phyloP scores from a whole-genome alignment of 30 jellyfish, hydroid and myxozoan species.

The Nemopilema nomurai region DNA sequence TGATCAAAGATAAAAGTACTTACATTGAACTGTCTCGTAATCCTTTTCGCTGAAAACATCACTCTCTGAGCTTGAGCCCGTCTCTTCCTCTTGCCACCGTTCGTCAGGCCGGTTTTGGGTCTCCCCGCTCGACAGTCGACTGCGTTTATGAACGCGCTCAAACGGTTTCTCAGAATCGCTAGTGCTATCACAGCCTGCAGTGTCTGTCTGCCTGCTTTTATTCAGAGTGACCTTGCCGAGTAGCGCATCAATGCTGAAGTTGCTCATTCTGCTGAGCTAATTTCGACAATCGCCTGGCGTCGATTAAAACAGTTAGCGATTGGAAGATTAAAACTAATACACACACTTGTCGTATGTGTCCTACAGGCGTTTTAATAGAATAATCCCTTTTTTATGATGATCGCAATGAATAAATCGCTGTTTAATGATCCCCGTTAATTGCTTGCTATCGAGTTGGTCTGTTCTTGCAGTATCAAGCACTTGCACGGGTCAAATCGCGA shows the following conservation, averaged over 20 bases:
- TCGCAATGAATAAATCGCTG: background rate
- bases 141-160: background rate
- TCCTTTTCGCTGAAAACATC: slow-evolving; percentile 56
- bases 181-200: background rate
- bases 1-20: background rate
- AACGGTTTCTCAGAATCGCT: background rate
- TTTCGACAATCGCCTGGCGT: background rate
- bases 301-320: background rate
- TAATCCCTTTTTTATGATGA: background rate
- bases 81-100: background rate
- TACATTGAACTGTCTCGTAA: slow-evolving; percentile 5
- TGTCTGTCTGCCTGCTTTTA: background rate
- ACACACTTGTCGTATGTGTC: background rate
- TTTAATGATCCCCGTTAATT: background rate
- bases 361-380: background rate
- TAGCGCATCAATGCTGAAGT: slow-evolving; percentile 77
- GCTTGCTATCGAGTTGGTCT: background rate
- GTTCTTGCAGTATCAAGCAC: background rate
- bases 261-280: slow-evolving; percentile 23
- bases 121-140: slow-evolving; percentile 8
- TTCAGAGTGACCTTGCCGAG: slow-evolving; percentile 44
- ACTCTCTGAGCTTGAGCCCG: slow-evolving; percentile 40
- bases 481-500: no score
- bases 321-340: background rate
- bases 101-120: background rate